These are phyloP conservation scores for Scolopax mira DNA, from an alignment of 2,113 vertebrate species.

Conservation along the genomic window DNA sequence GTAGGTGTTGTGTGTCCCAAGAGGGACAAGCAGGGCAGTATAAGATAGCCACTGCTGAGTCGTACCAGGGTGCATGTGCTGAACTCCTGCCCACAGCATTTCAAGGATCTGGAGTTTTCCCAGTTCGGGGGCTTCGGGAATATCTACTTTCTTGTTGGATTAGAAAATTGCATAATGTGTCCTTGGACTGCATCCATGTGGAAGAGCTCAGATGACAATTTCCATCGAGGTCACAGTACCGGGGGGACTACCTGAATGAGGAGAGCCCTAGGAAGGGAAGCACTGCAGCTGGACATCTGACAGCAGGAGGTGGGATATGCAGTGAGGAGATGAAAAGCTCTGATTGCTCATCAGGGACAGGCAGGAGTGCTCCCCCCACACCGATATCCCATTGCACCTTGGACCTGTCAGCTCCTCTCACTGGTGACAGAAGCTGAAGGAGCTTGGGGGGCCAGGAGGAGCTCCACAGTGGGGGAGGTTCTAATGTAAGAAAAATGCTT, in stretches of 20 bases:
- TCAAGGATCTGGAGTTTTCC: background rate
- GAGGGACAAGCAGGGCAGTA: background rate
- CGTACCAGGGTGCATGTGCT: background rate
- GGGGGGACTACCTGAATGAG: rapidly evolving
- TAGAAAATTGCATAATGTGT: background rate
- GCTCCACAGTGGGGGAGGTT: background rate
- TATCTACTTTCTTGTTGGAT: background rate
- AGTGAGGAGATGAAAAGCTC: background rate
- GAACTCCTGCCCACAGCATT: background rate
- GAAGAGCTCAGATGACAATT: background rate
- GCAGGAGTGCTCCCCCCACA: background rate
- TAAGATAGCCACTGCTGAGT: background rate
- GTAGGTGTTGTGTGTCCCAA: background rate
- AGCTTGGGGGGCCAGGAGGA: background rate
- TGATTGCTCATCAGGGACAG: background rate
- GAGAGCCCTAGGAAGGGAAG: background rate
- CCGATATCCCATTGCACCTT: rapidly evolving
- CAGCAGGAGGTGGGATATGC: rapidly evolving
- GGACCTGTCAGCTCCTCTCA: background rate
- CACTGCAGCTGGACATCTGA: background rate
- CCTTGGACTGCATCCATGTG: rapidly evolving
- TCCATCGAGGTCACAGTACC: rapidly evolving
- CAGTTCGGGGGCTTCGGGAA: background rate
- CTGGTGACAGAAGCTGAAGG: background rate
- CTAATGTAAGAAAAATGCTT: background rate